These are phyloP conservation scores for Myotis findleyi DNA, from an alignment of 2,797 vertebrate species.

Conservation along the genomic window DNA sequence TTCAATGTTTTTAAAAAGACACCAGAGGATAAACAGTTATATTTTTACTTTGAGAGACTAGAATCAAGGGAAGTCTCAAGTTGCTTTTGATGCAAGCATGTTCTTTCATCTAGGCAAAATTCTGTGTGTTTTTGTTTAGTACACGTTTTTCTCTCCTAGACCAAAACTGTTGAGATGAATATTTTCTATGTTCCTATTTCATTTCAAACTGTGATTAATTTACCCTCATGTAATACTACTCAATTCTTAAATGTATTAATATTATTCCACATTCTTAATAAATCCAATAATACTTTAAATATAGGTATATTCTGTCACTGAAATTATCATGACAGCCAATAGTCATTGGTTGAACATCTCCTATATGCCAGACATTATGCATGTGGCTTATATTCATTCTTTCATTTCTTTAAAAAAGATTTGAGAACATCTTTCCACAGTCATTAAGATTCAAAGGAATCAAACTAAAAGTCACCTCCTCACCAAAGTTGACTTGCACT, in stretches of 20 bases:
- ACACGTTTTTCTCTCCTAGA: background rate
- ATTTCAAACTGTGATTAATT: background rate
- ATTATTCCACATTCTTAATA: background rate
- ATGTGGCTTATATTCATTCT: background rate
- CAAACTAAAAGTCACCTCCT: constrained; percentile 20
- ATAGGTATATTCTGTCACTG: background rate
- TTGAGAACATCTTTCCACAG: background rate
- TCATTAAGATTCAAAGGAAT: constrained; percentile 1
- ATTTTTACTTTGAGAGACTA: constrained; percentile 49
- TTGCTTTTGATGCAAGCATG: background rate
- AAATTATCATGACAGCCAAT: background rate
- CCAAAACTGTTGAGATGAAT: background rate
- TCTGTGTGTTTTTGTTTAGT: background rate
- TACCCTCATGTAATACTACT: background rate
- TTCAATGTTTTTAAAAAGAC: background rate
- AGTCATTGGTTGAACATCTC: background rate
- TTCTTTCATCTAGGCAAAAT: background rate
- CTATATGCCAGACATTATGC: background rate
- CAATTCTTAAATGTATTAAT: background rate
- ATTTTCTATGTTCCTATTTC: constrained; percentile 1
- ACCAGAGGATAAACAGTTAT: background rate
- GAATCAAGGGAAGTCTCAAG: constrained; percentile 5
- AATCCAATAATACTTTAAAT: background rate
- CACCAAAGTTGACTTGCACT: background rate
- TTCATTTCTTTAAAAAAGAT: constrained; percentile 22